These are phyloP conservation scores for Macrosteles quadrilineatus DNA, from an alignment of 1,140 invertebrate genomes.

Conservation along the genomic window DNA sequence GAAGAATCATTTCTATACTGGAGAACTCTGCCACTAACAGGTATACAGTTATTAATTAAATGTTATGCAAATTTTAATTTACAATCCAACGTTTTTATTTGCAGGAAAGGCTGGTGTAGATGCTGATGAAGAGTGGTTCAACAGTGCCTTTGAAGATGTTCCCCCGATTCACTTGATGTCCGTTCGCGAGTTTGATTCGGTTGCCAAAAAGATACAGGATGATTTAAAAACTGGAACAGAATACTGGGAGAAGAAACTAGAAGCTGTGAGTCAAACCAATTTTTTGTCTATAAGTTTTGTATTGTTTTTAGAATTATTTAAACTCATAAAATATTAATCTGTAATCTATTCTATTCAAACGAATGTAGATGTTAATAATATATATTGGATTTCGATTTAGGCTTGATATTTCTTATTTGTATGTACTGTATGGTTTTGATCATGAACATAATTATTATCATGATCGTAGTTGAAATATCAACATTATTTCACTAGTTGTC, in stretches of 20 bases:
- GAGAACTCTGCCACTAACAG: too few species aligned
- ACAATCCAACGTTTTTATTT: not conserved
- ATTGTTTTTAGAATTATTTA: not conserved
- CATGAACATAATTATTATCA: too few species aligned
- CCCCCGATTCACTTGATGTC: conserved; percentile 59
- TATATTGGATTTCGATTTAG: too few species aligned
- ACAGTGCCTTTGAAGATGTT: conserved; percentile 81
- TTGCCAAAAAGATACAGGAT: conserved; percentile 73
- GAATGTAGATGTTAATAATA: too few species aligned
- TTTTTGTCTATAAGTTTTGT: conserved; percentile 6
- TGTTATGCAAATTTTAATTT: not conserved
- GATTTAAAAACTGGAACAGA: conserved; percentile 76
- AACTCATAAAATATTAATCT: too few species aligned
- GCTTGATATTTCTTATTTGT: too few species aligned
- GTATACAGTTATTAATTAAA: not conserved
- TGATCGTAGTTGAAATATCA: too few species aligned
- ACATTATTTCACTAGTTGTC: too few species aligned
- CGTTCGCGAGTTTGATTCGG: conserved; percentile 75
- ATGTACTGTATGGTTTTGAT: too few species aligned
- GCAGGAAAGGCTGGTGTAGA: conserved; percentile 64
- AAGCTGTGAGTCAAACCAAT: conserved; percentile 65
- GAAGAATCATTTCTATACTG: too few species aligned
- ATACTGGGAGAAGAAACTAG: conserved; percentile 92
- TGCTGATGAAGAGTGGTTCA: conserved; percentile 86
- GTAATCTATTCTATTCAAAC: too few species aligned